phyloP scores from a whole-genome alignment of 2,113 vertebrate genomes.

The Cyphomyrus discorhynchus region DNA sequence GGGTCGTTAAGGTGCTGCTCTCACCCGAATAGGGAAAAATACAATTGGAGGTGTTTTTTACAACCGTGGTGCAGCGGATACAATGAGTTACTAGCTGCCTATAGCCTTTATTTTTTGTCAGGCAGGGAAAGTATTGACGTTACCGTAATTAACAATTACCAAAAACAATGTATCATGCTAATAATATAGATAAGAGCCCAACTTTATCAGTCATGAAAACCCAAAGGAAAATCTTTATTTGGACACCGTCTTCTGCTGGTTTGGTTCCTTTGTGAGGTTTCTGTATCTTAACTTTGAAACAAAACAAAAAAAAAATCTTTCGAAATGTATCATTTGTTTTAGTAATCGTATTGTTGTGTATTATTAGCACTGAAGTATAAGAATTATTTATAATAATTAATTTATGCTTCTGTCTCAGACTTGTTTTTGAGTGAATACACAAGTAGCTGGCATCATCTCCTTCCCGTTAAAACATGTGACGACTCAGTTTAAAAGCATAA shows the following conservation, averaged over 20 bases:
- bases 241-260: background rate
- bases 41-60: constrained; percentile 34
- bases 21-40: constrained; percentile 25
- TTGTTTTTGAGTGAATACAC: background rate
- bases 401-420: background rate
- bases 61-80: constrained; percentile 7
- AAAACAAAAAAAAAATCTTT: background rate
- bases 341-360: background rate
- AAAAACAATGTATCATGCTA: background rate
- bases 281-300: background rate
- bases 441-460: background rate
- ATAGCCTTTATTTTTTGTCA: constrained; percentile 17
- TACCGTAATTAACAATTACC: background rate
- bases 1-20: constrained; percentile 40
- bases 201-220: background rate
- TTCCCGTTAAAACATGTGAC: background rate
- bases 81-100: constrained; percentile 28
- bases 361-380: background rate
- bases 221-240: background rate
- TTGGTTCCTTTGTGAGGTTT: background rate
- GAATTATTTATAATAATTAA: background rate
- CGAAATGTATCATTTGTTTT: background rate
- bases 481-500: constrained; percentile 20
- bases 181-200: background rate
- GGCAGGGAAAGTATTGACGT: constrained; percentile 29